A percentile compares a stretch with the other conserved stretches of the same genome.
These are phyloP conservation scores for Epinephelus cyanopodus DNA, from an alignment of 2,113 vertebrate species.

Conservation along the genomic window DNA sequence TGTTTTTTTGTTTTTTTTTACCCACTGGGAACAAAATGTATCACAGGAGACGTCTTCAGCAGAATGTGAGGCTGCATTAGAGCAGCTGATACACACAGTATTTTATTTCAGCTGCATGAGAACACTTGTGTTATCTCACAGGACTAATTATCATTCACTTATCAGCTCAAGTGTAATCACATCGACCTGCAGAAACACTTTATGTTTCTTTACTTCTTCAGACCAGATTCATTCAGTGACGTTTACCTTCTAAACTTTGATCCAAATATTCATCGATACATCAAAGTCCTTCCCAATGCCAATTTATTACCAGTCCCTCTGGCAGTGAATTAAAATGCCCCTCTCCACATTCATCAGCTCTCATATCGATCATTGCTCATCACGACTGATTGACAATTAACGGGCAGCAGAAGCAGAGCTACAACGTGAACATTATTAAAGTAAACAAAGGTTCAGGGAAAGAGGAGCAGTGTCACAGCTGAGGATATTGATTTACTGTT, in stretches of 20 bases:
- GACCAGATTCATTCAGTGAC: background rate
- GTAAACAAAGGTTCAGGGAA: background rate
- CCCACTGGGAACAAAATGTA: background rate
- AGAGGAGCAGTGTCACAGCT: background rate
- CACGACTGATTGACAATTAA: slow-evolving; percentile 25
- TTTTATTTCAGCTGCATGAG: background rate
- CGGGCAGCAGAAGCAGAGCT: background rate
- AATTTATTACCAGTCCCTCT: slow-evolving; percentile 10
- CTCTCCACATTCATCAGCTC: slow-evolving; percentile 43
- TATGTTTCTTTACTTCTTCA: slow-evolving; percentile 13
- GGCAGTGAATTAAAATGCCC: slow-evolving; percentile 8
- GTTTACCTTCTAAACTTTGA: background rate
- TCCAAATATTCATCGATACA: slow-evolving; percentile 7
- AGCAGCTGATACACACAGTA: background rate
- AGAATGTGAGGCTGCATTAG: background rate
- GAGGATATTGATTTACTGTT: background rate
- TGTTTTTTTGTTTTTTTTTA: background rate
- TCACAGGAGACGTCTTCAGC: background rate
- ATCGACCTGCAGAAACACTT: background rate
- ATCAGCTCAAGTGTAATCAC: background rate
- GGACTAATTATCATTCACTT: background rate
- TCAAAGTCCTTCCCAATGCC: background rate
- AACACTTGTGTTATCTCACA: background rate
- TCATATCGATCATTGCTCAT: slow-evolving; percentile 29
- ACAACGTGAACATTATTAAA: background rate